A percentile compares a stretch with the other conserved stretches of the same genome.
Evolutionary conservation across 2,797 vertebrate species (phyloP).

Genomic region (Naso thynnoides): DNA sequence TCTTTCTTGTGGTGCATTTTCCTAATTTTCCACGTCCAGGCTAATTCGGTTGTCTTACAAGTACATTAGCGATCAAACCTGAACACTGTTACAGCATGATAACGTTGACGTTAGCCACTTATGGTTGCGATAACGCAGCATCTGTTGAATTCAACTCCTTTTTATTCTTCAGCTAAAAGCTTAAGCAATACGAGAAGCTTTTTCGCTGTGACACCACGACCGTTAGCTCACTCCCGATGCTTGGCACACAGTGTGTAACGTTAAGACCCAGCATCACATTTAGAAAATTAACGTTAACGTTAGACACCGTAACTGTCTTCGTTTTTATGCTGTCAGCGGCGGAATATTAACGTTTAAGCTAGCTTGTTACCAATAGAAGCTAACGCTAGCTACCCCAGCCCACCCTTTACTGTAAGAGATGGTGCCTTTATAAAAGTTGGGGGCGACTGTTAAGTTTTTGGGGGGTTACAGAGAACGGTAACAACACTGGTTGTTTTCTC

Average conservation of each 20-base stretch:
- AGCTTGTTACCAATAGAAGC: constrained; percentile 45
- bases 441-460: constrained; percentile 58
- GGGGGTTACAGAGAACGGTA: constrained; percentile 15
- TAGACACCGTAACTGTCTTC: neutral
- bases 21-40: neutral
- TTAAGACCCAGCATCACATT: neutral
- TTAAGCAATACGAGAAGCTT: neutral
- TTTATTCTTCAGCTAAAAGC: neutral
- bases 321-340: constrained; percentile 8
- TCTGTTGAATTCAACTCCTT: neutral
- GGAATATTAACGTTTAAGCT: constrained; percentile 21
- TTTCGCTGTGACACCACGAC: neutral
- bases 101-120: neutral
- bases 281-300: no score
- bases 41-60: no score
- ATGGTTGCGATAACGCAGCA: neutral
- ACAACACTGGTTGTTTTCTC: neutral
- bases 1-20: constrained; percentile 1
- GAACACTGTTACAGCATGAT: neutral
- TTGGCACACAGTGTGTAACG: neutral
- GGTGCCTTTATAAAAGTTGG: constrained; percentile 73
- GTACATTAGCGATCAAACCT: neutral
- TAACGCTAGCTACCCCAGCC: constrained; percentile 63
- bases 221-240: neutral
- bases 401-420: constrained; percentile 30